Conservation (phyloP, 2,113 vertebrate genomes). For the Corapipo altera region DNA sequence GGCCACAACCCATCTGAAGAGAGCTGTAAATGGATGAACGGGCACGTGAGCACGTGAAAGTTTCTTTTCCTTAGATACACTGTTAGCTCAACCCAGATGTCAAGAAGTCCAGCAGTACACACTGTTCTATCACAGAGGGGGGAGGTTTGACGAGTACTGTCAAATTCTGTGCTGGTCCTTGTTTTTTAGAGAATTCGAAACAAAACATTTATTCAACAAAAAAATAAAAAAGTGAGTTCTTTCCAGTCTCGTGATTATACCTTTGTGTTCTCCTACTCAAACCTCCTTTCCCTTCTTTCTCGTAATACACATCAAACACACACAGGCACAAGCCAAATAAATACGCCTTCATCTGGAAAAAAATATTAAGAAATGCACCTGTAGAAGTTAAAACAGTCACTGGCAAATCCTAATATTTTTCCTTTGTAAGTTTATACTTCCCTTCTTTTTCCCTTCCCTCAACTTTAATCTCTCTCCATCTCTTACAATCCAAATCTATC, state of each 20-base stretch:
- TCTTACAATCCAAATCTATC: not conserved
- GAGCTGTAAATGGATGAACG: not conserved
- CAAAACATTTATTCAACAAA: not conserved
- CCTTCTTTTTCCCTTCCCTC: not conserved
- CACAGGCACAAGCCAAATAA: not conserved
- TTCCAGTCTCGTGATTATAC: not conserved
- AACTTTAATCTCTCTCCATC: not conserved
- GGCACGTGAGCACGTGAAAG: not conserved
- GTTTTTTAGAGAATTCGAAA: not conserved
- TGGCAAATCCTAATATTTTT: not conserved
- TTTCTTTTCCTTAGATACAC: not conserved
- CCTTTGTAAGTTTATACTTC: not conserved
- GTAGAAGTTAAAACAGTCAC: not conserved
- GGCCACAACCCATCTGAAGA: not conserved
- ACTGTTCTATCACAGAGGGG: not conserved
- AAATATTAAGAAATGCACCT: not conserved
- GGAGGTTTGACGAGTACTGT: not conserved
- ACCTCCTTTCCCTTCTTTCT: not conserved
- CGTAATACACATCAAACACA: not conserved
- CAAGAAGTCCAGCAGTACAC: not conserved
- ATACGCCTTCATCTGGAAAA: not conserved
- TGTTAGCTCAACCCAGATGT: not conserved
- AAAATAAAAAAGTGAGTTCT: not conserved
- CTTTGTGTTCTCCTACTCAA: not conserved
- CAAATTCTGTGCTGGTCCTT: not conserved